Percentiles rank a stretch among this genome's conserved stretches.
Evolutionary conservation across 2,113 vertebrate species (phyloP).

Genomic region (Marmota flaviventris): DNA sequence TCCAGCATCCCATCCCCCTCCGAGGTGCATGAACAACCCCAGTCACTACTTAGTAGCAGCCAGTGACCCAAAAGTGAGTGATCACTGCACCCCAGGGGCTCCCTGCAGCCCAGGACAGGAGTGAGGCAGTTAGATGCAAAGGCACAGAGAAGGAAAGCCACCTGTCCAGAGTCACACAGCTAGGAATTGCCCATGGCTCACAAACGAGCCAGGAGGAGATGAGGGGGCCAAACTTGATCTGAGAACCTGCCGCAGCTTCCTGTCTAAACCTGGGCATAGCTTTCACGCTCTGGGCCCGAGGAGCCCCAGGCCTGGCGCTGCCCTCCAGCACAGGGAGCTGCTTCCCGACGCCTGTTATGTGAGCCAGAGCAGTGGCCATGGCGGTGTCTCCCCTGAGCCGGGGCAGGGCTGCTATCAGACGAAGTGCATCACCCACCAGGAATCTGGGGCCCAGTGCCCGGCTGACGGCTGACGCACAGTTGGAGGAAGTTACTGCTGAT

Average conservation of each 20-base stretch:
- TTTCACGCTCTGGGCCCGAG: no score
- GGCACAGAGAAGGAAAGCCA: not conserved
- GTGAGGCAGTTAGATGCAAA: not conserved
- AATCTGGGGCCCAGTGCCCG: conserved; percentile 52
- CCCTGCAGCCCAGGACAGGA: not conserved
- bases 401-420: conserved; percentile 61
- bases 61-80: not conserved
- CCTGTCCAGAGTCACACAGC: not conserved
- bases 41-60: not conserved
- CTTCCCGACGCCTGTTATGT: conserved; percentile 34
- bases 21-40: not conserved
- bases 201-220: not conserved
- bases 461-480: not conserved
- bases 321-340: not conserved
- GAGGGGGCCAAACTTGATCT: not conserved
- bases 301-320: no score
- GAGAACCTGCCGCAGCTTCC: not conserved
- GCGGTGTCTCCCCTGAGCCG: not conserved
- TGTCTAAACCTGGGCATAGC: not conserved
- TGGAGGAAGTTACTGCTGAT: conserved; percentile 59
- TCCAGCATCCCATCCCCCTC: not conserved
- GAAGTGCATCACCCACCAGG: conserved; percentile 67
- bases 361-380: conserved; percentile 14
- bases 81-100: not conserved
- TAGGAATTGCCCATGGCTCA: not conserved